Percentiles rank a stretch among this genome's conserved stretches.
phyloP scores from a whole-genome alignment of 2,113 vertebrate species.

The Prinia subflava region DNA sequence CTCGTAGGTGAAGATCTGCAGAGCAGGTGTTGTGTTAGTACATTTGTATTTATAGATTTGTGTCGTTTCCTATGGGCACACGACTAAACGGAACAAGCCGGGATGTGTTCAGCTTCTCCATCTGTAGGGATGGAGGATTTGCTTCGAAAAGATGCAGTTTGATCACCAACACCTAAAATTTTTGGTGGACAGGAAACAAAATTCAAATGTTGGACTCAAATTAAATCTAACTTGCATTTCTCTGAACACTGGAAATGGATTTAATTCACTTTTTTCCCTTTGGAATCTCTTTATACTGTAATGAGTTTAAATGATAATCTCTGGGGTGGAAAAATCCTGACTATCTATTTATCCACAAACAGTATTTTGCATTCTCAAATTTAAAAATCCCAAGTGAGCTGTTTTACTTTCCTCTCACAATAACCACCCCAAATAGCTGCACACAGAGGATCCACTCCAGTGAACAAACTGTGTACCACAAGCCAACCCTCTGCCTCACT shows the following conservation, averaged over 20 bases:
- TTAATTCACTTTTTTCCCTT: background rate
- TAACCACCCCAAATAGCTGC: background rate
- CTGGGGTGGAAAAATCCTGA: background rate
- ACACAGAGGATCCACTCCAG: background rate
- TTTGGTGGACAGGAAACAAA: background rate
- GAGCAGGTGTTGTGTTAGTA: background rate
- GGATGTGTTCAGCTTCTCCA: fast-evolving
- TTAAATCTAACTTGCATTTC: background rate
- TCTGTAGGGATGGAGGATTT: background rate
- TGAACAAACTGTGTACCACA: background rate
- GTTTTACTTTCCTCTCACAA: background rate
- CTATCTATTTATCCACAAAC: background rate
- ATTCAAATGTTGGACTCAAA: background rate
- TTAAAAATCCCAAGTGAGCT: background rate
- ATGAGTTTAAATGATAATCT: background rate
- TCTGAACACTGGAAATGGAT: background rate
- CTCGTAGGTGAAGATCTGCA: conserved; percentile 91
- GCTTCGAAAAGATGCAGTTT: background rate
- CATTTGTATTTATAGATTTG: background rate
- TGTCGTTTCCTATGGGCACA: background rate
- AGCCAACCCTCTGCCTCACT: background rate
- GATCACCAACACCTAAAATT: background rate
- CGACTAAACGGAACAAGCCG: fast-evolving
- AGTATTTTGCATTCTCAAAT: background rate
- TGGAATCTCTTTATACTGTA: background rate